Conservation (phyloP, 1,140 invertebrate species). For the Drosophila pseudoananassae region DNA sequence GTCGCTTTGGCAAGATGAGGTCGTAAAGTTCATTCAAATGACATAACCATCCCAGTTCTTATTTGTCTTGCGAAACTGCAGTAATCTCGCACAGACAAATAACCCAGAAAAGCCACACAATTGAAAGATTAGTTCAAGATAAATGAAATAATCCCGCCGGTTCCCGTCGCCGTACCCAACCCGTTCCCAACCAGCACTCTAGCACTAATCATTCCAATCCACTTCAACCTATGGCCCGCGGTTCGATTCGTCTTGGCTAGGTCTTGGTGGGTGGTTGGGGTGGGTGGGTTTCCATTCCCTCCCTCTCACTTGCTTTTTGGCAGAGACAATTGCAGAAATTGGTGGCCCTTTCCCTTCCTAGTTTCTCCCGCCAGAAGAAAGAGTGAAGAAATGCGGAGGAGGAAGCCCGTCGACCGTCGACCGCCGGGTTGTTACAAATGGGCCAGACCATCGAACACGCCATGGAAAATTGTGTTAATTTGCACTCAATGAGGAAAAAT, state of each 20-base stretch:
- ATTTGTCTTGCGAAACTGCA: constrained; percentile 48
- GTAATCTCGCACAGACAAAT: constrained; percentile 41
- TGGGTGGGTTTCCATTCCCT: background rate
- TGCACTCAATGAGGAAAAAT: constrained; percentile 40
- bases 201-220: constrained; percentile 38
- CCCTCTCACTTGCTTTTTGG: constrained; percentile 20
- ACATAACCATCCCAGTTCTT: constrained; percentile 26
- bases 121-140: constrained; percentile 52
- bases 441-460: constrained; percentile 40
- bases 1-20: background rate
- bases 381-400: background rate
- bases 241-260: constrained; percentile 44
- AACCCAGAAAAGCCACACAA: constrained; percentile 48
- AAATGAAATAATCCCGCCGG: constrained; percentile 24
- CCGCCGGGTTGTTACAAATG: background rate
- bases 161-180: background rate
- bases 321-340: constrained; percentile 31
- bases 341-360: constrained; percentile 50
- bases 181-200: background rate
- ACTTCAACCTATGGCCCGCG: constrained; percentile 34
- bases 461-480: constrained; percentile 54
- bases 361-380: constrained; percentile 13
- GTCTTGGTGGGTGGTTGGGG: background rate
- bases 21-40: constrained; percentile 24
- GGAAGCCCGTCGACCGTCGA: background rate